Conservation (phyloP, 2,797 vertebrate species). For the Enteromius treurensis region DNA sequence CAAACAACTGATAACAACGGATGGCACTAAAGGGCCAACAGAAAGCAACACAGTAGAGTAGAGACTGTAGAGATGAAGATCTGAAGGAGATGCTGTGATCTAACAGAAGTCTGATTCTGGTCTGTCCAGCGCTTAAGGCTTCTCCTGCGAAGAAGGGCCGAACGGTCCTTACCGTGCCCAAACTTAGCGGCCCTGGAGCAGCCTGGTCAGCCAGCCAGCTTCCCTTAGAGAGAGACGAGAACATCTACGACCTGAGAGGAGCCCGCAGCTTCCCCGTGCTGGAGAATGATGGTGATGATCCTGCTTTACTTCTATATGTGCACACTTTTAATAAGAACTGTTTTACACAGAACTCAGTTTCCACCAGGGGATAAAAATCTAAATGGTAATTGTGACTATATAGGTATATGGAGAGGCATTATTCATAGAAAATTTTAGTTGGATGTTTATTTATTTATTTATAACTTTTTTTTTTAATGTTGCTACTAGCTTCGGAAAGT, state of each 20-base stretch:
- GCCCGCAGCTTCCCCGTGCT: constrained; percentile 83
- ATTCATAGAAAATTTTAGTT: background rate
- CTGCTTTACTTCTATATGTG: background rate
- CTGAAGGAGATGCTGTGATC: background rate
- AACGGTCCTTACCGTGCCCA: constrained; percentile 79
- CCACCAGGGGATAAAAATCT: background rate
- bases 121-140: constrained; percentile 83
- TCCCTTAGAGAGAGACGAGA: constrained; percentile 84
- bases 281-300: constrained; percentile 84
- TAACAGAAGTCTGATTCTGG: background rate
- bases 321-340: background rate
- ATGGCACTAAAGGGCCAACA: too few species aligned
- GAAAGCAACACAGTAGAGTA: too few species aligned
- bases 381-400: background rate
- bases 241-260: constrained; percentile 84
- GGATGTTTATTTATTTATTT: background rate
- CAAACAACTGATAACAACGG: too few species aligned
- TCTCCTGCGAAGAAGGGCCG: constrained; percentile 96
- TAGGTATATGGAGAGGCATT: background rate
- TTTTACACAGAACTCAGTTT: background rate
- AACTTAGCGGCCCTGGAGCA: constrained; percentile 77
- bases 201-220: constrained; percentile 84
- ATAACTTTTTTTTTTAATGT: background rate
- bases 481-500: background rate
- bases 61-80: background rate